phyloP scores from a whole-genome alignment of 1,140 invertebrate genomes.

The Diuraphis noxia region DNA sequence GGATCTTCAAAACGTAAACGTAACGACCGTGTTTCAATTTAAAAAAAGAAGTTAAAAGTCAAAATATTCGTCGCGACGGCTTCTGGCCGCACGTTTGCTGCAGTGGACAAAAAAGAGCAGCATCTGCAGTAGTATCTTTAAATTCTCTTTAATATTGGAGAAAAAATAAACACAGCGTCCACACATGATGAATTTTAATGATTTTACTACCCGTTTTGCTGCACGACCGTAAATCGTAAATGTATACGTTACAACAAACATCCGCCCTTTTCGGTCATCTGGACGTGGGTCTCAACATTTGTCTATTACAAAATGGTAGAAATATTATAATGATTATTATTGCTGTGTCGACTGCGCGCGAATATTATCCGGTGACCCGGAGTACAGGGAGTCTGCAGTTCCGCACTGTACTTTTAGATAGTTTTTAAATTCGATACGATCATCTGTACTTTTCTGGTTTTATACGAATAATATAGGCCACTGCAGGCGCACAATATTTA shows the following conservation, averaged over 20 bases:
- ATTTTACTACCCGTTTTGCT: not conserved
- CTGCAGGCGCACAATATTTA: too few species aligned
- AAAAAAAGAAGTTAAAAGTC: not conserved
- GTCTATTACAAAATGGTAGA: not conserved
- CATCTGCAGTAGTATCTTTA: too few species aligned
- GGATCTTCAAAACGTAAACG: not conserved
- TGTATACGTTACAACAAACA: not conserved
- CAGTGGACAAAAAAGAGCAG: not conserved
- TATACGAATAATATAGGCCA: not conserved
- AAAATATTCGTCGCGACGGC: not conserved
- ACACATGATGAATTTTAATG: too few species aligned
- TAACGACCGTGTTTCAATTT: not conserved
- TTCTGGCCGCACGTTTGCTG: not conserved
- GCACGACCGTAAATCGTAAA: too few species aligned
- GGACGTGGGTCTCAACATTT: not conserved
- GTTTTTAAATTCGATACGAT: not conserved
- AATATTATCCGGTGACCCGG: too few species aligned
- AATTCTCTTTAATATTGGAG: not conserved
- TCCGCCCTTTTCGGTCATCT: not conserved
- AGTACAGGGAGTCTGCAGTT: too few species aligned
- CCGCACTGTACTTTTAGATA: too few species aligned
- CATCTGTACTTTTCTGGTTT: not conserved
- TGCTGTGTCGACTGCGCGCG: not conserved
- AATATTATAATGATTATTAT: not conserved
- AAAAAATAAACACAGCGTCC: not conserved